Percentiles rank a stretch among this genome's conserved stretches.
Evolutionary conservation across 1,140 invertebrate genomes (phyloP).

Genomic region (Colletes gigas): DNA sequence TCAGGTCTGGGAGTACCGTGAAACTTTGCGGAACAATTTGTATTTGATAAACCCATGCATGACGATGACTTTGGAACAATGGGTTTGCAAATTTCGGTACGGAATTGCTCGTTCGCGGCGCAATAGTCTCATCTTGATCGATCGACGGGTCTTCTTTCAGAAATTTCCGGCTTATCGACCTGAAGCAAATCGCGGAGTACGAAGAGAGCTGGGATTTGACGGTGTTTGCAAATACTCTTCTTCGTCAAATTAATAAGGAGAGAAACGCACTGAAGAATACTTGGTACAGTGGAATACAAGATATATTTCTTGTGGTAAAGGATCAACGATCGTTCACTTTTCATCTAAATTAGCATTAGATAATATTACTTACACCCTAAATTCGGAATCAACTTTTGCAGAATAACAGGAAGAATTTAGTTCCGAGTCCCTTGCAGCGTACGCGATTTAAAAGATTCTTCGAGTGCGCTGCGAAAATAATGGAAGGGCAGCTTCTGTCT

Average conservation of each 20-base stretch:
- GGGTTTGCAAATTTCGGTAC: conserved; percentile 68
- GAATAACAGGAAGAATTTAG: conserved; percentile 88
- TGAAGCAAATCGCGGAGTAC: conserved; percentile 76
- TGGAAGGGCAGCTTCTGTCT: conserved; percentile 92
- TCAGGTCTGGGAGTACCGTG: not conserved
- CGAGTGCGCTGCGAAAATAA: conserved; percentile 90
- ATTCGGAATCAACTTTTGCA: conserved; percentile 67
- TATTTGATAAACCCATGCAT: conserved; percentile 76
- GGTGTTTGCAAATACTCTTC: conserved; percentile 81
- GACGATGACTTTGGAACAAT: conserved; percentile 70
- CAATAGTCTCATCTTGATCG: not conserved
- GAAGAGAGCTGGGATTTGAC: conserved; percentile 84
- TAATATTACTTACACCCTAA: no score
- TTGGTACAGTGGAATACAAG: conserved; percentile 85
- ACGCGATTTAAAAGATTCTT: conserved; percentile 90
- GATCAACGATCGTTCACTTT: not conserved
- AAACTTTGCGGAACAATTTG: conserved; percentile 59
- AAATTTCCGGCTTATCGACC: conserved; percentile 70
- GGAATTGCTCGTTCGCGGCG: not conserved
- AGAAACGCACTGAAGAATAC: conserved; percentile 81
- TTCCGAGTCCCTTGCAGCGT: conserved; percentile 87
- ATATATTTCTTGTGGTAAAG: conserved; percentile 81
- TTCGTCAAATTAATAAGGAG: conserved; percentile 81
- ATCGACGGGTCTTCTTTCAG: conserved; percentile 49
- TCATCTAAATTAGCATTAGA: no score